Conservation (phyloP, 1,140 invertebrate species). For the Dreissena rostriformis region DNA sequence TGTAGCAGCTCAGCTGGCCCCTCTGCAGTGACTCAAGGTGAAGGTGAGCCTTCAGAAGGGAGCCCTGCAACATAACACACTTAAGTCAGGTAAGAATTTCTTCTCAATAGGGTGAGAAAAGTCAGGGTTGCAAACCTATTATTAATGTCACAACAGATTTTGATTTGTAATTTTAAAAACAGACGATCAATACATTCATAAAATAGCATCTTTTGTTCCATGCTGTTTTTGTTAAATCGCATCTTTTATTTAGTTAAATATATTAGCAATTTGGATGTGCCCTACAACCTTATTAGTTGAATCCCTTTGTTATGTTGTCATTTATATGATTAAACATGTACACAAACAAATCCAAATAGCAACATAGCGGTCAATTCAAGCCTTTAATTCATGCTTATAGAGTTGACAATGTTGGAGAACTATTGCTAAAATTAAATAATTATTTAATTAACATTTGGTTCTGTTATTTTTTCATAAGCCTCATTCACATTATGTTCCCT, state of each 20-base stretch:
- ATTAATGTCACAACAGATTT: neutral
- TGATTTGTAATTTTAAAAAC: neutral
- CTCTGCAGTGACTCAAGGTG: conserved; percentile 12
- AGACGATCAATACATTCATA: neutral
- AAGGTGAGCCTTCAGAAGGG: conserved; percentile 23
- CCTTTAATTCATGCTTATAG: neutral
- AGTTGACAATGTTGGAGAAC: neutral
- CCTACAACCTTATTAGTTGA: too few relatives aligned
- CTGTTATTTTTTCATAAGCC: neutral
- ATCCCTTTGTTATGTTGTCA: too few relatives aligned
- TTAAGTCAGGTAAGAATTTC: neutral
- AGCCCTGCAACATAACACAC: conserved; percentile 20
- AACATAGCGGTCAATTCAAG: too few relatives aligned
- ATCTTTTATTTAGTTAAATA: too few relatives aligned
- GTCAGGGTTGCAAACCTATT: neutral
- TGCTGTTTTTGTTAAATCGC: too few relatives aligned
- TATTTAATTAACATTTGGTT: neutral
- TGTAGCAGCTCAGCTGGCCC: conserved; percentile 3
- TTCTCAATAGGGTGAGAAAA: neutral
- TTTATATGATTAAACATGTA: too few relatives aligned
- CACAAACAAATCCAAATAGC: too few relatives aligned
- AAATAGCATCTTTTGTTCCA: neutral
- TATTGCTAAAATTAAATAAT: neutral
- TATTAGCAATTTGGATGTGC: too few relatives aligned
- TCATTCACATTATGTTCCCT: neutral